Evolutionary conservation across 2,113 vertebrate genomes (phyloP).

Genomic region (Ardeotis arabs): DNA sequence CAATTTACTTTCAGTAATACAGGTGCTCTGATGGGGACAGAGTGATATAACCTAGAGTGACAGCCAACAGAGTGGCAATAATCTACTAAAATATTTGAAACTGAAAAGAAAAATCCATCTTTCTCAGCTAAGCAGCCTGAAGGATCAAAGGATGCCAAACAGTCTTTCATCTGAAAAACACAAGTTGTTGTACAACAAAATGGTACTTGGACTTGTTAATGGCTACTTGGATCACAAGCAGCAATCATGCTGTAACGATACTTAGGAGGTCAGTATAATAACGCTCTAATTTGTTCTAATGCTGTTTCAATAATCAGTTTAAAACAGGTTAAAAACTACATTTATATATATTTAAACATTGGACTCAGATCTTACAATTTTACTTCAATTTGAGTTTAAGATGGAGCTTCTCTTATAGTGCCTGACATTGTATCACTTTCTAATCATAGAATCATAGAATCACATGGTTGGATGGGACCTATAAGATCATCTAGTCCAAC

Average conservation of each 20-base stretch:
- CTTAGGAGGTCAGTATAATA: not conserved
- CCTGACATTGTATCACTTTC: conserved; percentile 28
- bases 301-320: not conserved
- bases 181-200: not conserved
- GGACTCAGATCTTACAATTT: not conserved
- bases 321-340: not conserved
- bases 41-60: conserved; percentile 21
- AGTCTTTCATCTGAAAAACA: conserved; percentile 2
- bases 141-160: not conserved
- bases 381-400: not conserved
- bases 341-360: not conserved
- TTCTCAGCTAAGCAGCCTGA: not conserved
- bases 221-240: not conserved
- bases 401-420: not conserved
- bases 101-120: conserved; percentile 8
- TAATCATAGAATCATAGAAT: not conserved
- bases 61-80: conserved; percentile 29
- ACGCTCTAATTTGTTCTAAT: not conserved
- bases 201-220: not conserved
- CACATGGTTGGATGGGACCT: too few relatives aligned
- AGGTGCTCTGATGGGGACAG: not conserved
- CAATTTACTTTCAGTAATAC: conserved; percentile 26
- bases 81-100: conserved; percentile 25
- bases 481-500: too few relatives aligned
- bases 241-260: not conserved